phyloP scores from a whole-genome alignment of 2,113 vertebrate species.

The Amphilophus citrinellus region DNA sequence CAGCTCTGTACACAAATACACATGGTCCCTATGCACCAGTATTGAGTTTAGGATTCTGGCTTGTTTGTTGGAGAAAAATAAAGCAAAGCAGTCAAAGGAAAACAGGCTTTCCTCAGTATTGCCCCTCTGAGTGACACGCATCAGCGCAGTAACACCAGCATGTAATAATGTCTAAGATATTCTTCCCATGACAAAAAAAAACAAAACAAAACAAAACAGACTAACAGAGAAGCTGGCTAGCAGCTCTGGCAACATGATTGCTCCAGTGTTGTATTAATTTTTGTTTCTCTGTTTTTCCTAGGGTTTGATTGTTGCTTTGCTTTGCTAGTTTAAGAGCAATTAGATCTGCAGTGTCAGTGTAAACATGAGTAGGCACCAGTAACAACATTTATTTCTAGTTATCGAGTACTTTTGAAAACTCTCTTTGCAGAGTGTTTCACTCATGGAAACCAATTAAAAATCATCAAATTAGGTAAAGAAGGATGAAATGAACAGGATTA shows the following conservation, averaged over 20 bases:
- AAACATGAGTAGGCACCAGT: not conserved
- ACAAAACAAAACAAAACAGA: not conserved
- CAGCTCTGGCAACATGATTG: not conserved
- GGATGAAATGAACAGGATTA: not conserved
- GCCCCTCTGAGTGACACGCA: slow-evolving; percentile 21
- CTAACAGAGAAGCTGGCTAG: not conserved
- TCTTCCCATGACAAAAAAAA: not conserved
- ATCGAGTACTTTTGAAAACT: too few relatives aligned
- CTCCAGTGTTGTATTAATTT: not conserved
- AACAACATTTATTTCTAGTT: not conserved
- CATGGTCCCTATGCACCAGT: not conserved
- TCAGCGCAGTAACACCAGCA: not conserved
- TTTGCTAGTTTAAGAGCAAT: not conserved
- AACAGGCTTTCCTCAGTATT: not conserved
- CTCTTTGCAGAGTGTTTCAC: not conserved
- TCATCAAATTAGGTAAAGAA: not conserved
- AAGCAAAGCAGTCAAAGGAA: slow-evolving; percentile 14
- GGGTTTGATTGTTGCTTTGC: too few relatives aligned
- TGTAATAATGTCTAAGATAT: slow-evolving; percentile 12
- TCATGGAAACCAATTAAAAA: not conserved
- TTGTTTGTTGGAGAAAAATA: not conserved
- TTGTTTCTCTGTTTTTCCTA: not conserved
- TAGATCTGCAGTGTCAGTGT: not conserved
- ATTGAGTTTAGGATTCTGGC: not conserved
- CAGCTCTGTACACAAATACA: not conserved